Conservation (phyloP, 2,888 invertebrate species). For the Unio delphinus region DNA sequence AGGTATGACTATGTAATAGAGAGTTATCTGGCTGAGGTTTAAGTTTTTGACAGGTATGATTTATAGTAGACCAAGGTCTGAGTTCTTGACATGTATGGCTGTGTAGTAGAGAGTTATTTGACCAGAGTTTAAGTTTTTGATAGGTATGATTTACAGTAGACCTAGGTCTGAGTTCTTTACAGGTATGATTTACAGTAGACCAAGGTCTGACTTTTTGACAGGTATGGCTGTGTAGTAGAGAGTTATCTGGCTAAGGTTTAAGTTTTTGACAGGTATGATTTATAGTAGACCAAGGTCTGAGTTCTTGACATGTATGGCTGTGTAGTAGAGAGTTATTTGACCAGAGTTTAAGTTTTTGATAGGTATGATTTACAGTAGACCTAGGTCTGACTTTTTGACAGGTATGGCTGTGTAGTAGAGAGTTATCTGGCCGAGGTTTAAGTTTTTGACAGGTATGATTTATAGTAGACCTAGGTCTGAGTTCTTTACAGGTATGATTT, state of each 20-base stretch:
- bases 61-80: slow-evolving; percentile 49
- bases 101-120: slow-evolving; percentile 42
- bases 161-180: slow-evolving; percentile 66
- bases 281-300: slow-evolving; percentile 51
- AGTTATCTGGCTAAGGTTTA: slow-evolving; percentile 61
- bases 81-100: slow-evolving; percentile 61
- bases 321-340: slow-evolving; percentile 42
- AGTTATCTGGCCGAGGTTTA: slow-evolving; percentile 61
- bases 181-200: slow-evolving; percentile 42
- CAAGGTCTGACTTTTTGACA: slow-evolving; percentile 65
- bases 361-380: slow-evolving; percentile 42
- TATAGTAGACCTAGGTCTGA: slow-evolving; percentile 51
- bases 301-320: slow-evolving; percentile 60
- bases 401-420: slow-evolving; percentile 41
- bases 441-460: slow-evolving; percentile 62
- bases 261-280: slow-evolving; percentile 62
- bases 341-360: slow-evolving; percentile 66
- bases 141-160: slow-evolving; percentile 42
- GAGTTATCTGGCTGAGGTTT: slow-evolving; percentile 62
- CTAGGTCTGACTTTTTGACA: slow-evolving; percentile 65
- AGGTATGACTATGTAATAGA: slow-evolving; percentile 33
- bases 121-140: slow-evolving; percentile 64
- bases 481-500: slow-evolving; percentile 60
- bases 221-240: slow-evolving; percentile 41
- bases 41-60: slow-evolving; percentile 63